Evolutionary conservation across 2,888 invertebrate genomes (phyloP), one percentile per base, ranked within the genome.

Genomic region (Exocentrus adspersus): DNA sequence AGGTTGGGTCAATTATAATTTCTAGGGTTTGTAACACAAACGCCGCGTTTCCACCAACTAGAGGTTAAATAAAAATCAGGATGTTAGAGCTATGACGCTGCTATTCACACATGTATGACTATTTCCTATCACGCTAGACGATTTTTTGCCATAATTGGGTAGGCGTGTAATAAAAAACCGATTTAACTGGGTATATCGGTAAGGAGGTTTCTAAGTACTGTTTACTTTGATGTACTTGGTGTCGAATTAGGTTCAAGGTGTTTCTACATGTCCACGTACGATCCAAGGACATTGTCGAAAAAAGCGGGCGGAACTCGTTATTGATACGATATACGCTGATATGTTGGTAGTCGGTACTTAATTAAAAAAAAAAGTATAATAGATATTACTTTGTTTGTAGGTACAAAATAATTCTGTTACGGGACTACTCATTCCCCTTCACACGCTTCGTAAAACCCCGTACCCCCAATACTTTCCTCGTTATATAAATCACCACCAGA

Each of bases 1-100:
- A 57, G 57, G 46, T 30, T 46, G 46, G 32, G 12, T 43, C 57
- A 57, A 57, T 57, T 57, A 57, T 57, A 46, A 54, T 43, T 45
- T 46, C n/a, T n/a, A n/a, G n/a, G n/a, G 30, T 57, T 57, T 46
- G 45, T 30, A 19, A 45, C 24, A 17, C 16, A 32, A 51, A 28
- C 24, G 14, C 41, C 21, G 37, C n/a, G 21, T 16, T 54, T 57
- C 20, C 32, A 43, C 45, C 32, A 46, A 48, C 9, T 9, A 30
- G 28, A 37, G 37, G 37, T 37, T 37, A n/a, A 37, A 12, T 37
- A 37, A 37, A 37, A n/a, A 14, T 37, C 37, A 37, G 5, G 14
- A 37, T 37, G 24, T 24, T 24, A 24, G 7, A 24, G 4, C 7
- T 5, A 24, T 24, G 24, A 5, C 7, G 24, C 24, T 24, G 7